Conservation (phyloP, 2,797 vertebrate genomes). For the Graptemys geographica region DNA sequence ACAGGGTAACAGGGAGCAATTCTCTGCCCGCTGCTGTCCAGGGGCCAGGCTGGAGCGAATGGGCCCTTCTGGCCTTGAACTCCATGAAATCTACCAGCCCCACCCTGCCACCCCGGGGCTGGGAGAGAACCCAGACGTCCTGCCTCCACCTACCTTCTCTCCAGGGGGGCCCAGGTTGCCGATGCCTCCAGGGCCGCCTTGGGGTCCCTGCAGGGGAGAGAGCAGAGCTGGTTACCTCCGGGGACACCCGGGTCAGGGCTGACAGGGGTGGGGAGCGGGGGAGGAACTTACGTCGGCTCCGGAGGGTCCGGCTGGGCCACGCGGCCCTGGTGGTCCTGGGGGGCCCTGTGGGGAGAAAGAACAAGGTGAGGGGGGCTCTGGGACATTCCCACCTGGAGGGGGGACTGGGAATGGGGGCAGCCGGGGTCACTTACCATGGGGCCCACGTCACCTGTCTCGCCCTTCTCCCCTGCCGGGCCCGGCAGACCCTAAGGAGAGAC, state of each 20-base stretch:
- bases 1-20: too few species aligned
- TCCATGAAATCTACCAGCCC: background rate
- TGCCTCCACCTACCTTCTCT: constrained; percentile 85
- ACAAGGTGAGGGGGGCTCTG: background rate
- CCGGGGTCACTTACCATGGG: constrained; percentile 87
- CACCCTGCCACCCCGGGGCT: background rate
- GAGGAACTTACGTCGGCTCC: constrained; percentile 90
- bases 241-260: too few species aligned
- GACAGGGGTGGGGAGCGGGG: rapidly evolving
- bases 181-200: constrained; percentile 92
- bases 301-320: constrained; percentile 92
- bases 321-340: constrained; percentile 94
- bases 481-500: constrained; percentile 86
- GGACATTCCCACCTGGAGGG: background rate
- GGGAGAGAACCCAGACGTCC: rapidly evolving
- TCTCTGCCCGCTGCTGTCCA: too few species aligned
- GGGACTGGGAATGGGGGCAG: background rate
- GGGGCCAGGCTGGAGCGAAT: background rate
- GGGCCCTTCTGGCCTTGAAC: too few species aligned
- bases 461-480: constrained; percentile 91
- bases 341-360: constrained; percentile 84
- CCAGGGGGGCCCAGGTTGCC: constrained; percentile 91
- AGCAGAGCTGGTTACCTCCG: background rate
- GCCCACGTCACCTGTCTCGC: constrained; percentile 92
- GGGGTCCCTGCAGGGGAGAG: constrained; percentile 85